phyloP scores from a whole-genome alignment of 2,888 invertebrate genomes.

The Conistra vaccinii region DNA sequence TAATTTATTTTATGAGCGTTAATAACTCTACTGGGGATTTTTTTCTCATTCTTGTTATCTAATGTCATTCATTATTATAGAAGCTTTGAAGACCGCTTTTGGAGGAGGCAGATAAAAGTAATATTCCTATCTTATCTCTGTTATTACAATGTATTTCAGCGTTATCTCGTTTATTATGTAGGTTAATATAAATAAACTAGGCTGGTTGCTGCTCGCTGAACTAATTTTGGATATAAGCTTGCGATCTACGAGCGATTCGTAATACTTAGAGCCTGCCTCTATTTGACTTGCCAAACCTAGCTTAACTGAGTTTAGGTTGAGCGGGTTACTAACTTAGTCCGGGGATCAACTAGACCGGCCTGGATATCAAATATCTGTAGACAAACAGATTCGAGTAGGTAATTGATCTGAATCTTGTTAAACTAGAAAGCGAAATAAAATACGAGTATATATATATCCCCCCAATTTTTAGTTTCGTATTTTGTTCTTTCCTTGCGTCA shows the following conservation, averaged over 20 bases:
- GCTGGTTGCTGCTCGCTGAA: conserved; percentile 19
- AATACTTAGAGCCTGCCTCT: conserved; percentile 32
- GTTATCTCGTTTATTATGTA: conserved; percentile 41
- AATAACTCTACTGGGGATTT: conserved; percentile 11
- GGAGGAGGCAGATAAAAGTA: conserved; percentile 1
- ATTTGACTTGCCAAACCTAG: conserved; percentile 36
- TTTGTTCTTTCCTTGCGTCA: too few relatives aligned
- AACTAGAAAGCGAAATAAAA: background rate
- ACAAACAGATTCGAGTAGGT: background rate
- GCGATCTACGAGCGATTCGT: conserved; percentile 33
- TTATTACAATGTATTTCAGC: conserved; percentile 28
- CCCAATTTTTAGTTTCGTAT: too few relatives aligned
- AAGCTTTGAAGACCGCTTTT: conserved; percentile 20
- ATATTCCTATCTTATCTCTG: conserved; percentile 38
- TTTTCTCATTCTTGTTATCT: conserved; percentile 10
- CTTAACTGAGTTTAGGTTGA: conserved; percentile 29
- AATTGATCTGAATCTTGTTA: background rate
- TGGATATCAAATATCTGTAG: conserved; percentile 9
- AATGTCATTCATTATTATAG: conserved; percentile 21
- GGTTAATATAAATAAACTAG: conserved; percentile 35
- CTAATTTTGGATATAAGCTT: conserved; percentile 48
- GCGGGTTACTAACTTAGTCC: conserved; percentile 27
- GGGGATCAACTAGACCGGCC: conserved; percentile 10
- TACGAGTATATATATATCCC: too few relatives aligned
- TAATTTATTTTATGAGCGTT: conserved; percentile 24